A percentile compares a stretch with the other conserved stretches of the same genome.
These are phyloP conservation scores for Rhopalosiphum padi DNA, from an alignment of 1,140 invertebrate genomes.

Conservation along the genomic window DNA sequence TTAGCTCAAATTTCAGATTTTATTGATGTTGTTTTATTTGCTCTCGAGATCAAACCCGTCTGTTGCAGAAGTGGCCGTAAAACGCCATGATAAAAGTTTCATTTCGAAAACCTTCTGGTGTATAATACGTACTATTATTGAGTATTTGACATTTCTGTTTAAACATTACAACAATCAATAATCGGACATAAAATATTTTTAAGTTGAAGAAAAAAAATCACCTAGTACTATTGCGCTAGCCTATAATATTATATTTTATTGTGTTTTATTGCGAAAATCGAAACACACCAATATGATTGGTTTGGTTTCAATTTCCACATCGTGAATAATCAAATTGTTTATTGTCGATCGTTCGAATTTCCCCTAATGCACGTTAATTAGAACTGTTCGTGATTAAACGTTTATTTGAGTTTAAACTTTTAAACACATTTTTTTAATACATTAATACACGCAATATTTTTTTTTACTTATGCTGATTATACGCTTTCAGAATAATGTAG, in stretches of 20 bases:
- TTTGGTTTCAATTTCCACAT: background rate
- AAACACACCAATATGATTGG: background rate
- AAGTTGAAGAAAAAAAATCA: background rate
- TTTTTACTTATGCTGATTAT: background rate
- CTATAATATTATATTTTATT: background rate
- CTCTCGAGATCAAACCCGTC: background rate
- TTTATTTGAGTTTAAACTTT: background rate
- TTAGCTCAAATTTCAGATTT: conserved; percentile 18
- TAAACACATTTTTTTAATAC: background rate
- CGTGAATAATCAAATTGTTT: background rate
- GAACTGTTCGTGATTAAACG: background rate
- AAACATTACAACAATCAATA: conserved; percentile 18
- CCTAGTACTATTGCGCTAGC: background rate
- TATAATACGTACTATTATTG: background rate
- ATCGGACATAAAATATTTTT: background rate
- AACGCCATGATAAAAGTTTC: background rate
- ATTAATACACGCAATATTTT: background rate
- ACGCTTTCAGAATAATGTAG: background rate
- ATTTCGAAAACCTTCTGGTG: background rate
- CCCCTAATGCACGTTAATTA: background rate
- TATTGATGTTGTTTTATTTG: conserved; percentile 33
- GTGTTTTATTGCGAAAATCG: background rate
- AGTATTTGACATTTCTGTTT: conserved; percentile 8
- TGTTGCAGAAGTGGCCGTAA: conserved; percentile 30
- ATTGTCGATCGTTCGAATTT: background rate